Conservation (phyloP, 2,888 invertebrate species). For the Epiblema foenella region DNA sequence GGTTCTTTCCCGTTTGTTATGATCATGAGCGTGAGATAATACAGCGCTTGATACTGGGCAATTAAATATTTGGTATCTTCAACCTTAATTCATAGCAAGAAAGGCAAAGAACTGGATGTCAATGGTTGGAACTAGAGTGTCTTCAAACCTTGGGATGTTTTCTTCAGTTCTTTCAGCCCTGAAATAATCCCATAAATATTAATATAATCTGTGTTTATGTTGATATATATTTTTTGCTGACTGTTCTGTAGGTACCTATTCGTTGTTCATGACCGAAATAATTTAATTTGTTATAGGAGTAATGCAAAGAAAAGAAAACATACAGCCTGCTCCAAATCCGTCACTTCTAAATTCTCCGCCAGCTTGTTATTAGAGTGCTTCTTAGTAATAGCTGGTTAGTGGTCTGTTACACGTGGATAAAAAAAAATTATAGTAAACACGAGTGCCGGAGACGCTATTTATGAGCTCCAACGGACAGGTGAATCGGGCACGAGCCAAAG, state of each 20-base stretch:
- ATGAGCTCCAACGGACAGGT: constrained; percentile 43
- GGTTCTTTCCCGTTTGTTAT: neutral
- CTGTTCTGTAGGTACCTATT: neutral
- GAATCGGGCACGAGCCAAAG: constrained; percentile 48
- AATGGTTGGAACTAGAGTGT: neutral
- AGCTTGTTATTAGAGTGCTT: constrained; percentile 42
- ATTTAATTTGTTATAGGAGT: neutral
- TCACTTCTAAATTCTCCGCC: constrained; percentile 27
- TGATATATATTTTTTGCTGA: no score
- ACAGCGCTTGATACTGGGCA: no score
- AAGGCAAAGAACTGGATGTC: no score
- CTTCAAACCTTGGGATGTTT: no score
- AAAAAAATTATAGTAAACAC: constrained; percentile 43
- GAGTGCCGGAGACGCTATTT: constrained; percentile 36
- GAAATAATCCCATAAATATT: no score
- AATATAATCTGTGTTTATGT: no score
- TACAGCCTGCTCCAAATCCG: neutral
- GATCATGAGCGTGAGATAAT: neutral
- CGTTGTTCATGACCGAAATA: neutral
- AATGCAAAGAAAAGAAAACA: neutral
- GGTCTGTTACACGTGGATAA: constrained; percentile 37
- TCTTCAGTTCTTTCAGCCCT: no score
- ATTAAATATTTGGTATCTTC: no score
- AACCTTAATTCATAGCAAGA: no score
- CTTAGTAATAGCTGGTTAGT: constrained; percentile 41